phyloP scores from a whole-genome alignment of 1,140 invertebrate genomes.

The Diorhabda sublineata region DNA sequence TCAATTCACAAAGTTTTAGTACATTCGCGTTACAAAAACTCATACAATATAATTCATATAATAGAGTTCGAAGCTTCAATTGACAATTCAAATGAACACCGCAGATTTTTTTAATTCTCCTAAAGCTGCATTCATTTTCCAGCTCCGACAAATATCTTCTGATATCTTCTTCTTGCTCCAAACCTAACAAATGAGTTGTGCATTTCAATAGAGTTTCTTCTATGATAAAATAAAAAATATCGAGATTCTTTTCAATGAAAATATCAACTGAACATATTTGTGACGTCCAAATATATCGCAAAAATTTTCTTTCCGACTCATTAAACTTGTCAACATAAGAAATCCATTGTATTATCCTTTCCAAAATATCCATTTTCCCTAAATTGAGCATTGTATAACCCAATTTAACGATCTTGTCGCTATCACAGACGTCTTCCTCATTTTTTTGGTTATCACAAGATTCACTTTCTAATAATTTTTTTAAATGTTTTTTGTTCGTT shows the following conservation, averaged over 20 bases:
- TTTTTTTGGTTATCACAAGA: not conserved
- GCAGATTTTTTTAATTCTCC: slow-evolving; percentile 20
- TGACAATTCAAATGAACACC: slow-evolving; percentile 10
- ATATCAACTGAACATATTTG: not conserved
- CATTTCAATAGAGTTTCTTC: slow-evolving; percentile 25
- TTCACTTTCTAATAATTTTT: slow-evolving; percentile 16
- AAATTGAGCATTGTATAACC: slow-evolving; percentile 24
- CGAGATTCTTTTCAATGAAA: not conserved
- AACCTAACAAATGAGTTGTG: slow-evolving; percentile 24
- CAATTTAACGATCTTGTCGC: slow-evolving; percentile 26
- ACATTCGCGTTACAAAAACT: slow-evolving; percentile 33
- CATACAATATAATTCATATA: slow-evolving; percentile 28
- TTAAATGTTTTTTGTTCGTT: slow-evolving; percentile 24
- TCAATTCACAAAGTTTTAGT: slow-evolving; percentile 26
- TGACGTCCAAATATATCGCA: slow-evolving; percentile 15
- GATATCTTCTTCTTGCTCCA: slow-evolving; percentile 18
- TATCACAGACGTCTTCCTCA: slow-evolving; percentile 4
- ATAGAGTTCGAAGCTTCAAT: slow-evolving; percentile 23
- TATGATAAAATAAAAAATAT: slow-evolving; percentile 14
- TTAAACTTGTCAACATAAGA: slow-evolving; percentile 15
- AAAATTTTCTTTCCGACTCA: slow-evolving; percentile 23
- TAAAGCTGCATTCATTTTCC: slow-evolving; percentile 12
- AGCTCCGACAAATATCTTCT: slow-evolving; percentile 19
- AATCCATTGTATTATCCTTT: slow-evolving; percentile 16
- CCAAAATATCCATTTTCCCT: slow-evolving; percentile 10